phyloP scores from a whole-genome alignment of 2,797 vertebrate genomes.

The Eutrigla gurnardus region DNA sequence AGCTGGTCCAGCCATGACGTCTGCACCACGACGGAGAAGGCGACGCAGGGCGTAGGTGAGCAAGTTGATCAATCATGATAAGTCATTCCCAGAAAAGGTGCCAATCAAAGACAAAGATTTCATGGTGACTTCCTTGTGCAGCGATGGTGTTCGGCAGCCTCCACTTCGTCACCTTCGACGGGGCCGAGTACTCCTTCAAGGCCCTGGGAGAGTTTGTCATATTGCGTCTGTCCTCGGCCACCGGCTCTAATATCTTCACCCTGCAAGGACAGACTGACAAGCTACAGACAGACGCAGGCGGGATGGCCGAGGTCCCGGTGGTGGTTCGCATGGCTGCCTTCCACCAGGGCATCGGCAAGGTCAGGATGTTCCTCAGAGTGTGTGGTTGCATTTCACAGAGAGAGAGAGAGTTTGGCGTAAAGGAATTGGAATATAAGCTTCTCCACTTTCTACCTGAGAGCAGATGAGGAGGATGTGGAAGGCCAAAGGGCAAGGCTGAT shows the following conservation, averaged over 20 bases:
- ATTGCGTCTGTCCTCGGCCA: conserved; percentile 83
- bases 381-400: conserved; percentile 1
- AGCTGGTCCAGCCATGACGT: conserved; percentile 64
- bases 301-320: conserved; percentile 75
- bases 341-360: conserved; percentile 88
- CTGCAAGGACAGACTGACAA: conserved; percentile 84
- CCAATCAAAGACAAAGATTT: background rate
- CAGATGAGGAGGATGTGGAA: background rate
- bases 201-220: conserved; percentile 87
- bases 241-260: conserved; percentile 88
- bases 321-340: conserved; percentile 86
- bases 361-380: conserved; percentile 59
- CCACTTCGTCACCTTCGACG: conserved; percentile 87
- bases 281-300: conserved; percentile 63
- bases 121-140: conserved; percentile 45
- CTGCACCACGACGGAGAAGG: conserved; percentile 49
- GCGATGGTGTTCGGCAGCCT: conserved; percentile 86
- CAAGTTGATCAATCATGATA: background rate
- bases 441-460: background rate
- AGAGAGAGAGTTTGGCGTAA: background rate
- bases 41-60: conserved; percentile 82
- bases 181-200: conserved; percentile 85
- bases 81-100: background rate
- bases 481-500: background rate
- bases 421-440: background rate